Evolutionary conservation across 2,797 vertebrate species (phyloP).

Genomic region (Sebastes flavidus): DNA sequence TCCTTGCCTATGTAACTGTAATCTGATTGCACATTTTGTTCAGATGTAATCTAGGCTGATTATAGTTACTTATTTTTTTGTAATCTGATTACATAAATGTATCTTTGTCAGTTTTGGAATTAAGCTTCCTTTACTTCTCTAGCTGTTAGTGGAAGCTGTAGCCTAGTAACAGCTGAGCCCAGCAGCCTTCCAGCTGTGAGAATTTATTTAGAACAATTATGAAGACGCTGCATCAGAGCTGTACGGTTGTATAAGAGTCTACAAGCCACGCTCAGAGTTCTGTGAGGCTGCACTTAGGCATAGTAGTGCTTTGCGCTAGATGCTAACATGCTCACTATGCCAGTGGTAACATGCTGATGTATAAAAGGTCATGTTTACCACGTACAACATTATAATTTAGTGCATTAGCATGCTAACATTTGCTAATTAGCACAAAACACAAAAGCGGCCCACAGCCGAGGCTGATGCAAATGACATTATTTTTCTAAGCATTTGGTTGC

Average conservation of each 20-base stretch:
- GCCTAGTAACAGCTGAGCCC: not conserved
- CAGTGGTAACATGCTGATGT: not conserved
- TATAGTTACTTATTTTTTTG: not conserved
- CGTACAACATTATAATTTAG: not conserved
- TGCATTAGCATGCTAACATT: not conserved
- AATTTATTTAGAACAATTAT: not conserved
- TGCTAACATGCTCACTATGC: not conserved
- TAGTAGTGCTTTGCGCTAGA: not conserved
- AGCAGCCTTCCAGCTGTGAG: not conserved
- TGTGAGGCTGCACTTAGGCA: not conserved
- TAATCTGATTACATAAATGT: not conserved
- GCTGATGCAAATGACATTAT: not conserved
- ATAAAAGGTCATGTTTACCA: not conserved
- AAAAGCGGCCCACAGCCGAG: not conserved
- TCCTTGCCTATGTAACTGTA: not conserved
- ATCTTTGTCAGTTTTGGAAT: not conserved
- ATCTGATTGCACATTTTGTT: not conserved
- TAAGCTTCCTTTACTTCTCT: not conserved
- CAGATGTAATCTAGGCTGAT: not conserved
- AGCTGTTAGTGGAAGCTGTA: not conserved
- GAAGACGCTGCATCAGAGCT: not conserved
- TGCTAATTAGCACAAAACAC: not conserved
- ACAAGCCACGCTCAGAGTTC: not conserved
- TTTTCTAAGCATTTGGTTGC: not conserved
- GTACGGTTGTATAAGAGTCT: not conserved